A percentile compares a stretch with the other conserved stretches of the same genome.
Conservation (phyloP, 2,888 invertebrate species). For the Agrypnus murinus region DNA sequence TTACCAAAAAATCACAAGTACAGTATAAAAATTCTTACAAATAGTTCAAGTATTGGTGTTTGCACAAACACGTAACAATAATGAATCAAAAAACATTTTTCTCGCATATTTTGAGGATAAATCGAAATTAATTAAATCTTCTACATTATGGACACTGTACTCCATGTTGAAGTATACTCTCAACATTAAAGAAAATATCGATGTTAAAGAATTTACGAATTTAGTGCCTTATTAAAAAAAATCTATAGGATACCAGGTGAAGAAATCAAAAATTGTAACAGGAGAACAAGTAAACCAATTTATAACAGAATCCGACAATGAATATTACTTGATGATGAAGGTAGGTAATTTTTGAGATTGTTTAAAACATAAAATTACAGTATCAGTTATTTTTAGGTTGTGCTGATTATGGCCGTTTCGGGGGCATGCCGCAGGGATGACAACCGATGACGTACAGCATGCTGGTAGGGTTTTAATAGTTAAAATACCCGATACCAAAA, state of each 20-base stretch:
- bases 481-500: constrained; percentile 6
- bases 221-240: constrained; percentile 11
- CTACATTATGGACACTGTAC: no score
- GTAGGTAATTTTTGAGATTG: not conserved
- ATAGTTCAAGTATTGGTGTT: no score
- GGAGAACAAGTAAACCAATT: not conserved
- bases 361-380: not conserved
- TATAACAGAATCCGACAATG: constrained; percentile 8
- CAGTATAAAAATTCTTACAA: no score
- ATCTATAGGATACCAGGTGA: constrained; percentile 8
- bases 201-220: not conserved
- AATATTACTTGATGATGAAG: constrained; percentile 11
- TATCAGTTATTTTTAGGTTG: constrained; percentile 8
- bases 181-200: not conserved
- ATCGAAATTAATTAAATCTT: no score
- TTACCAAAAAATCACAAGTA: no score
- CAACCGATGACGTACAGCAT: constrained; percentile 3
- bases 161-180: no score
- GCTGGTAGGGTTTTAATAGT: not conserved
- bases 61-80: no score
- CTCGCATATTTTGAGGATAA: no score
- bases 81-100: no score
- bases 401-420: constrained; percentile 5
- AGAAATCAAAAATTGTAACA: constrained; percentile 7
- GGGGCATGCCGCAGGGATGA: not conserved